These are phyloP conservation scores for Galaxea fascicularis DNA, from an alignment of 92 coral and sea anemone species.

Conservation along the genomic window DNA sequence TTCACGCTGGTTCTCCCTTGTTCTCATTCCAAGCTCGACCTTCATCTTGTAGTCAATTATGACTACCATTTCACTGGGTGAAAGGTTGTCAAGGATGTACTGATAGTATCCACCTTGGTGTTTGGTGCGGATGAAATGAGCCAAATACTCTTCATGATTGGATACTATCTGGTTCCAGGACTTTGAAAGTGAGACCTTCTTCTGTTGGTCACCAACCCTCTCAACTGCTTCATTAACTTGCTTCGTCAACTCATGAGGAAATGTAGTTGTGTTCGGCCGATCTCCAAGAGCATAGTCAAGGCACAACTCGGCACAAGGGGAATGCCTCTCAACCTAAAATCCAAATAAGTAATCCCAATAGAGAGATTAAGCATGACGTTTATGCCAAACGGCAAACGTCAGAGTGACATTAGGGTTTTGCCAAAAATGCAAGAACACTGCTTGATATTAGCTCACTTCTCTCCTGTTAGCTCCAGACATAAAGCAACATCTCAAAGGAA, in stretches of 20 bases:
- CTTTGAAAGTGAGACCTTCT: background rate
- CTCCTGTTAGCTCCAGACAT: too few relatives aligned
- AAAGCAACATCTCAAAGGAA: too few relatives aligned
- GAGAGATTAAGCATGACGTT: too few relatives aligned
- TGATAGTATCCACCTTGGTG: slow-evolving; percentile 40
- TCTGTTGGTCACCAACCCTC: background rate
- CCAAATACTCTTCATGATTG: slow-evolving; percentile 11
- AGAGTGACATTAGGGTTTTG: too few relatives aligned
- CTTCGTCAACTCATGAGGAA: background rate
- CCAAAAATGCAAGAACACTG: too few relatives aligned
- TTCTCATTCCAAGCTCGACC: slow-evolving; percentile 29
- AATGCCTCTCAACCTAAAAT: slow-evolving; percentile 32
- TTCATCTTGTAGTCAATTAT: slow-evolving; percentile 56
- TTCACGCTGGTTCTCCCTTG: slow-evolving; percentile 47
- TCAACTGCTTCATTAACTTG: slow-evolving; percentile 17
- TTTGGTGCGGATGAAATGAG: slow-evolving; percentile 44
- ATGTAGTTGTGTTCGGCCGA: background rate
- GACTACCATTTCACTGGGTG: slow-evolving; percentile 38
- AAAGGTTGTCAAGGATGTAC: slow-evolving; percentile 32
- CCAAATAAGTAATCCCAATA: background rate
- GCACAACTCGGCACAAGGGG: slow-evolving; percentile 43
- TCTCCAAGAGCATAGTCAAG: slow-evolving; percentile 41
- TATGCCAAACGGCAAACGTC: too few relatives aligned
- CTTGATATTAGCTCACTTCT: too few relatives aligned
- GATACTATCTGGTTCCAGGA: background rate